Evolutionary conservation across 2,888 invertebrate species (phyloP).

Genomic region (Nemotelus pantherinus): DNA sequence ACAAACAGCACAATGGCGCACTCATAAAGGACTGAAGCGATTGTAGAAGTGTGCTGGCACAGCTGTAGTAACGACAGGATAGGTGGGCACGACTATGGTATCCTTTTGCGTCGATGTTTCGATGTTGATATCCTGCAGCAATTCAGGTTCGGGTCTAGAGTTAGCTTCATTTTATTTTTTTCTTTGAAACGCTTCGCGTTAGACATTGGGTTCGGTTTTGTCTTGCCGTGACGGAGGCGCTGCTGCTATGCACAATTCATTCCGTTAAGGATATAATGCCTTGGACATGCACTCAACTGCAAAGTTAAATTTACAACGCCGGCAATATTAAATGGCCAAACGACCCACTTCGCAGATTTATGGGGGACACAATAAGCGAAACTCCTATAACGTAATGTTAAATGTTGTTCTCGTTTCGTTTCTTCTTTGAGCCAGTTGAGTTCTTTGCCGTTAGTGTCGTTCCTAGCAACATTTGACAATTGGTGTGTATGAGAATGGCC

Average conservation of each 20-base stretch:
- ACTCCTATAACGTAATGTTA: slow-evolving; percentile 36
- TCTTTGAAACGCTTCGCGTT: background rate
- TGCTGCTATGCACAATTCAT: slow-evolving; percentile 40
- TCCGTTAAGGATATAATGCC: slow-evolving; percentile 44
- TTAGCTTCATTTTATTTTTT: background rate
- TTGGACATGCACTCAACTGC: slow-evolving; percentile 42
- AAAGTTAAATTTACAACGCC: slow-evolving; percentile 44
- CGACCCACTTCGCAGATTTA: slow-evolving; percentile 44
- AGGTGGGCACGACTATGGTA: background rate
- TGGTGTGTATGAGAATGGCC: no score
- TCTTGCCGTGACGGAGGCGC: slow-evolving; percentile 24
- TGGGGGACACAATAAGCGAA: slow-evolving; percentile 30
- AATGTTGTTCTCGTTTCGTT: slow-evolving; percentile 21
- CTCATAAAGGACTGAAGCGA: slow-evolving; percentile 36
- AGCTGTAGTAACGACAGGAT: no score
- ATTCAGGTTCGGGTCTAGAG: slow-evolving; percentile 35
- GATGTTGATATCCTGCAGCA: slow-evolving; percentile 38
- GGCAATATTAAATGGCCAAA: slow-evolving; percentile 44
- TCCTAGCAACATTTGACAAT: background rate
- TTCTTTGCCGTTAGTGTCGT: background rate
- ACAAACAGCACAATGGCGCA: slow-evolving; percentile 39
- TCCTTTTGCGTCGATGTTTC: slow-evolving; percentile 17
- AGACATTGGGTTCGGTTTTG: slow-evolving; percentile 10
- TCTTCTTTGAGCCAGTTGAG: background rate
- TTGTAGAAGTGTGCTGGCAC: slow-evolving; percentile 7